phyloP scores from a whole-genome alignment of 2,797 vertebrate genomes.

The Acipenser oxyrinchus region DNA sequence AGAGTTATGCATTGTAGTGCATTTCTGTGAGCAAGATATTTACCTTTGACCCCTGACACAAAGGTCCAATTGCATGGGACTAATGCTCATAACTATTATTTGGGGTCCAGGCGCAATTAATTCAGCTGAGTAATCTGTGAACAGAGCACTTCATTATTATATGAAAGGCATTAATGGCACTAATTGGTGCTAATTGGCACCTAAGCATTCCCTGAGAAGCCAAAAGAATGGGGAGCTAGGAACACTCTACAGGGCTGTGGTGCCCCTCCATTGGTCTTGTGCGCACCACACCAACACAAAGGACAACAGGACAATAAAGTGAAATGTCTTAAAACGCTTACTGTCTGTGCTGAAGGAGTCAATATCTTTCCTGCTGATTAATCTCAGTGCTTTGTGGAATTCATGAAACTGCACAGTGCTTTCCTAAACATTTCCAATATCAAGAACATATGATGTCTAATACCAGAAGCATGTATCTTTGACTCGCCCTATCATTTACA shows the following conservation, averaged over 20 bases:
- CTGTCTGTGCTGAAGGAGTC: too few species aligned
- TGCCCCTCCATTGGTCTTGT: neutral
- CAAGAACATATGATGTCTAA: too few species aligned
- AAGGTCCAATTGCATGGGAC: too few species aligned
- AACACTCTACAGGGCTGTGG: neutral
- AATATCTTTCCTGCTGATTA: neutral
- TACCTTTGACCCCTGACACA: too few species aligned
- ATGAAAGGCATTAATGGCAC: constrained; percentile 34
- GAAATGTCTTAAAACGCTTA: too few species aligned
- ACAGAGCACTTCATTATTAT: constrained; percentile 47
- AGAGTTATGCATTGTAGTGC: too few species aligned
- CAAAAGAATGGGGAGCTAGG: constrained; percentile 25
- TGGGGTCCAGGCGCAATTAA: constrained; percentile 5
- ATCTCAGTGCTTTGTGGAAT: neutral
- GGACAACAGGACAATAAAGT: too few species aligned
- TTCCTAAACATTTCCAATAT: too few species aligned
- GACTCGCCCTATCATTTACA: too few species aligned
- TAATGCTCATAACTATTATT: too few species aligned
- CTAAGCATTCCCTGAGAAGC: constrained; percentile 29
- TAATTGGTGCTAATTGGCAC: constrained; percentile 52
- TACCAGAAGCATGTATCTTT: too few species aligned
- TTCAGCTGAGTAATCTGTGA: constrained; percentile 38
- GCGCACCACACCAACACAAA: neutral
- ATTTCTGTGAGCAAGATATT: too few species aligned
- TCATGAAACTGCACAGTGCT: neutral